phyloP scores from a whole-genome alignment of 2,113 vertebrate species.

The Silurus asotus region DNA sequence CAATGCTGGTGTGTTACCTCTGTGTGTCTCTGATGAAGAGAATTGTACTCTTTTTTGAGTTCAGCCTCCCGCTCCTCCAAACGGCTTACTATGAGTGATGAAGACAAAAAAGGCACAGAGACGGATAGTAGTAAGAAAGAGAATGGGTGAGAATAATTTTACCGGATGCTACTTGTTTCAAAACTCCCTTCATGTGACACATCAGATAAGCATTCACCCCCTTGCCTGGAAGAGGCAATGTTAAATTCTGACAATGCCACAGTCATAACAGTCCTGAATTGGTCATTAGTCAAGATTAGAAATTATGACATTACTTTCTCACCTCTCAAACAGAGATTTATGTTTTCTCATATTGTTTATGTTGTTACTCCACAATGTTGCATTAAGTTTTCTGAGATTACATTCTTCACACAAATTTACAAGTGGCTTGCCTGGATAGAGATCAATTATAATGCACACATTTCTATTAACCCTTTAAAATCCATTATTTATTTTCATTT shows the following conservation, averaged over 20 bases:
- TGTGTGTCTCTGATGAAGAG: slow-evolving; percentile 93
- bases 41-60: slow-evolving; percentile 95
- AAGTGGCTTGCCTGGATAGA: not conserved
- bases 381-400: not conserved
- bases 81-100: slow-evolving; percentile 80
- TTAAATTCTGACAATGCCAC: not conserved
- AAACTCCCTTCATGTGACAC: not conserved
- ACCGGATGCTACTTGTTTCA: not conserved
- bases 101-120: not conserved
- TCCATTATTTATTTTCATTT: not conserved
- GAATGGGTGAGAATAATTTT: not conserved
- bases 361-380: not conserved
- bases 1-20: slow-evolving; percentile 75
- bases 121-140: not conserved
- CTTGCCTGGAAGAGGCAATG: not conserved
- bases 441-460: not conserved
- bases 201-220: not conserved
- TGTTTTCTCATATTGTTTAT: not conserved
- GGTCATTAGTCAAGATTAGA: too few species aligned
- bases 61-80: slow-evolving; percentile 93
- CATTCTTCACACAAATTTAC: not conserved
- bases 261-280: not conserved
- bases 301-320: not conserved
- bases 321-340: not conserved
- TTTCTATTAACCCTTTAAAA: not conserved